Conservation (phyloP, 2,888 invertebrate species). For the Carabus problematicus region DNA sequence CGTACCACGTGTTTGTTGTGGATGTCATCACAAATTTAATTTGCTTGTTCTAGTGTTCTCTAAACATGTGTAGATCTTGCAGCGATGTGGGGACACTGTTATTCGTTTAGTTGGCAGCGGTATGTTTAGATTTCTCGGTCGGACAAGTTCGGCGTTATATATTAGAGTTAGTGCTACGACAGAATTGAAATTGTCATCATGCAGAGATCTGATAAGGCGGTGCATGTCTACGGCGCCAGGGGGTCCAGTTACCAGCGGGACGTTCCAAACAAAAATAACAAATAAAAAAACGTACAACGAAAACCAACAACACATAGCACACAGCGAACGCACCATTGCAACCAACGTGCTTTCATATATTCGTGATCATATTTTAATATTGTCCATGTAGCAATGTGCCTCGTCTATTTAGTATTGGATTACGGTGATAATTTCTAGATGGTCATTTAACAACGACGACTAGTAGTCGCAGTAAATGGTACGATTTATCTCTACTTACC, state of each 20-base stretch:
- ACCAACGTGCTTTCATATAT: background rate
- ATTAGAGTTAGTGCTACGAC: conserved; percentile 49
- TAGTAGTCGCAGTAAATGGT: too few relatives aligned
- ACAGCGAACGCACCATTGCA: background rate
- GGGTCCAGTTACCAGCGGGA: conserved; percentile 52
- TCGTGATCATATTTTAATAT: conserved; percentile 8
- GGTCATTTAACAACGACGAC: too few relatives aligned
- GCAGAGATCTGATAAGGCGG: conserved; percentile 60
- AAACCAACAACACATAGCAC: conserved; percentile 38
- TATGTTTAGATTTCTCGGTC: conserved; percentile 19
- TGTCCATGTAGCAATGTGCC: too few relatives aligned
- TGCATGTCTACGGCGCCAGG: conserved; percentile 54
- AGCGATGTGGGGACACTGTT: conserved; percentile 29
- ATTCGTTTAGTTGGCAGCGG: conserved; percentile 28
- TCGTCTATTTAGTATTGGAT: too few relatives aligned
- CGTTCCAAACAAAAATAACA: conserved; percentile 43
- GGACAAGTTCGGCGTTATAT: conserved; percentile 14
- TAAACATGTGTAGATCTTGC: conserved; percentile 41
- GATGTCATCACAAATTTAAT: conserved; percentile 37
- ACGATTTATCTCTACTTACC: too few relatives aligned
- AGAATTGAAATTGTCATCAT: conserved; percentile 60
- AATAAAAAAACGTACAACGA: conserved; percentile 56
- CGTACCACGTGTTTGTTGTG: too few relatives aligned
- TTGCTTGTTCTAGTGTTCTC: conserved; percentile 39
- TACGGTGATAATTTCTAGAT: too few relatives aligned